Evolutionary conservation across 1,140 invertebrate species (phyloP), one percentile per base, ranked within the genome.

Genomic region (Cotesia glomerata): DNA sequence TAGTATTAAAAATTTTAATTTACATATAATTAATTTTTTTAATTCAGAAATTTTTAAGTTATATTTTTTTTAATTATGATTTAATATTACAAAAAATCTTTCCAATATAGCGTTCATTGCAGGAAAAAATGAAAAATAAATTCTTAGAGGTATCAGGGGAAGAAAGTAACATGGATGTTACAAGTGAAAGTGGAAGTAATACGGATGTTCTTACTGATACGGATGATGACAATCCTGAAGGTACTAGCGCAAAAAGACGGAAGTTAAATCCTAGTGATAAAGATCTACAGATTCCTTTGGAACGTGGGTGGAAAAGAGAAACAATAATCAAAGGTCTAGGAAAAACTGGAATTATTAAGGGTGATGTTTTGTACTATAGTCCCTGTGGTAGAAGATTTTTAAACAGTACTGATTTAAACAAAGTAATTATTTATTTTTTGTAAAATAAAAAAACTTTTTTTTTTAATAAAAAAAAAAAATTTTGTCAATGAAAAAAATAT

Each of bases 301-400:
- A 93, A 68, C 88, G 92, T 85, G 95, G 96, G 16, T 98, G 96
- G 96, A 93, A 93, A 78, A 87, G 97, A 51, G 93, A 97, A 80
- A 98, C 96, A 0, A 89, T 95, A 58, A 97, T 97, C 72, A 91
- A 92, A 76, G 93, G 94, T 45, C 88, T 97, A 5, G 93, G 93
- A 3, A 93, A 94, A 80, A 94, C 89, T 80, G 95, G 91, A 16
- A 91, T 91, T 59, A 92, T 95, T 67, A 92, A 93, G 78, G 94
- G 94, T 35, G 94, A 95, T 80, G 95, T 98, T n/a, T 91, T 91
- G 34, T 98, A 98, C 83, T 92, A 92, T 77, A 94, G 95, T 34
- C 96, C 96, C 32, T 95, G 94, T 80, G 93, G 94, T 14, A 92
- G 92, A 82, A 91, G 91, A 70, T 91, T 95, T 78, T 91, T 91